phyloP scores from a whole-genome alignment of 2,113 vertebrate species.

The Sula dactylatra region DNA sequence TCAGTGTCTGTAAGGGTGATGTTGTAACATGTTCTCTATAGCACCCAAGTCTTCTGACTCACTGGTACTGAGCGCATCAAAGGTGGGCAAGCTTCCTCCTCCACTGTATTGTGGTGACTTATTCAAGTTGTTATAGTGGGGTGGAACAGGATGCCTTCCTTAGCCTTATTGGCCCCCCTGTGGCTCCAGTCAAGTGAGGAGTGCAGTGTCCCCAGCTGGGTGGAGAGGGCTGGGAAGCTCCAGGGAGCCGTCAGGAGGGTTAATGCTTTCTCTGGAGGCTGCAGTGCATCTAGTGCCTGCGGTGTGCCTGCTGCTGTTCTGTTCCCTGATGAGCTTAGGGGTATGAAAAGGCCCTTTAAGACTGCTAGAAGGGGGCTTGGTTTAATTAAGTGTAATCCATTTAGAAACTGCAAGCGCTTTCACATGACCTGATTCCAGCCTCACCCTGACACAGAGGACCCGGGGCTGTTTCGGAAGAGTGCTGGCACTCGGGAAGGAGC shows the following conservation, averaged over 20 bases:
- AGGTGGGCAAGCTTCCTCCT: neutral
- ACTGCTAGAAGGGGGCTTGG: constrained; percentile 38
- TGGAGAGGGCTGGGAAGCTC: neutral
- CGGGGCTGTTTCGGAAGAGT: neutral
- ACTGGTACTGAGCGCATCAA: neutral
- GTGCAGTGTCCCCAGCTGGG: accelerated
- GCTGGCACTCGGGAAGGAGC: neutral
- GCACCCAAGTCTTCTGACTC: neutral
- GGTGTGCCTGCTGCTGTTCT: neutral
- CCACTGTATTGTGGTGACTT: neutral
- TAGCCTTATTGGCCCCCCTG: neutral
- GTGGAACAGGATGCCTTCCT: neutral
- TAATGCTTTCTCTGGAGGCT: neutral
- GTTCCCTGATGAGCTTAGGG: constrained; percentile 31
- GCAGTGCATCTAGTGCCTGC: neutral
- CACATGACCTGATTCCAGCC: constrained; percentile 61
- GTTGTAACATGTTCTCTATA: accelerated
- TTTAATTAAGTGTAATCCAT: constrained; percentile 72
- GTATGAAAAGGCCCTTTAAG: constrained; percentile 66
- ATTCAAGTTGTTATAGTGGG: neutral
- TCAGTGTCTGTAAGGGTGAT: neutral
- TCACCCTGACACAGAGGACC: neutral
- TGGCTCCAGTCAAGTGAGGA: neutral
- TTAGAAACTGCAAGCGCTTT: constrained; percentile 73
- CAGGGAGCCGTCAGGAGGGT: neutral